Conservation (phyloP, 2,888 invertebrate genomes). For the Cantharis rustica region DNA sequence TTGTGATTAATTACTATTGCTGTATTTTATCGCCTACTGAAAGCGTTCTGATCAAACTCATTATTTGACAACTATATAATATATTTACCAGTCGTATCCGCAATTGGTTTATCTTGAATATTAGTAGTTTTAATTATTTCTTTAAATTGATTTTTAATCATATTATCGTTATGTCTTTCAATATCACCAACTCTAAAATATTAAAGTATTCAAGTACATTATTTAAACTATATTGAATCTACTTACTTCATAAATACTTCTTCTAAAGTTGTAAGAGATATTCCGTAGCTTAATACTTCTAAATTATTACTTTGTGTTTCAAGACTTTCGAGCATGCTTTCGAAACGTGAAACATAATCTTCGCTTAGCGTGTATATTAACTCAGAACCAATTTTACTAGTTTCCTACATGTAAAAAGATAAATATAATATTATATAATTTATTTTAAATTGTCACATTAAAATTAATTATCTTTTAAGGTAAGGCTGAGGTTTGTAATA, state of each 20-base stretch:
- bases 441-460: too few relatives aligned
- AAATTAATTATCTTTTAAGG: too few relatives aligned
- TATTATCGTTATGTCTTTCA: constrained; percentile 6
- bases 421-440: neutral
- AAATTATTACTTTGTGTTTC: neutral
- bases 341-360: neutral
- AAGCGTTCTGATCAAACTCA: too few relatives aligned
- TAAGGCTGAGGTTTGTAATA: too few relatives aligned
- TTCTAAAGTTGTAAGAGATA: constrained; percentile 1
- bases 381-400: neutral
- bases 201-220: neutral
- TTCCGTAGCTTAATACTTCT: neutral
- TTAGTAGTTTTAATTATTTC: neutral
- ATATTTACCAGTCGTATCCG: neutral
- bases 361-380: neutral
- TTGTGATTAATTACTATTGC: too few relatives aligned
- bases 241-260: constrained; percentile 1
- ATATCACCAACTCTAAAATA: constrained; percentile 40
- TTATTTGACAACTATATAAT: neutral
- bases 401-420: neutral
- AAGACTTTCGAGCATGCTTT: neutral
- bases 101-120: neutral
- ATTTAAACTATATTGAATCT: neutral
- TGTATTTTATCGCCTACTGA: too few relatives aligned
- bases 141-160: neutral